phyloP scores from a whole-genome alignment of 2,797 vertebrate species.

The Semotilus atromaculatus region DNA sequence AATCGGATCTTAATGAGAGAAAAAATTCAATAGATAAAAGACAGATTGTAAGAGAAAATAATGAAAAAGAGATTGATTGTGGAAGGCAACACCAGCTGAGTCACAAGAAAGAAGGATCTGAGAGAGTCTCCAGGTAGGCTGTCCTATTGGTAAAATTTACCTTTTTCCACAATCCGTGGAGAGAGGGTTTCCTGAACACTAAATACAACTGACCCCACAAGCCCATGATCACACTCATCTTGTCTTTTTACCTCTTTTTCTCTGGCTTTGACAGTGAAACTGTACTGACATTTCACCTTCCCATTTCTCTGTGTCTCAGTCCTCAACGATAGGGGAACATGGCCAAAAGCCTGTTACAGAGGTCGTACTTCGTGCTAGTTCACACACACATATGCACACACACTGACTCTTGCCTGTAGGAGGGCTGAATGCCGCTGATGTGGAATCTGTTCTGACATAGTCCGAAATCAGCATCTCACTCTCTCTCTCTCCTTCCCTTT shows the following conservation, averaged over 20 bases:
- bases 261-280: conserved; percentile 34
- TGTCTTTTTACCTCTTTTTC: conserved; percentile 53
- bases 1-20: conserved; percentile 37
- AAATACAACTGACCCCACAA: conserved; percentile 2
- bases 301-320: conserved; percentile 52
- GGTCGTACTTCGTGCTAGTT: conserved; percentile 54
- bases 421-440: conserved; percentile 69
- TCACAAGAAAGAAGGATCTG: not conserved
- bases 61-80: conserved; percentile 55
- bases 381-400: conserved; percentile 55
- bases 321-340: conserved; percentile 41
- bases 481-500: conserved; percentile 36
- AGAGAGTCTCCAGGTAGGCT: not conserved
- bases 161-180: not conserved
- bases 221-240: conserved; percentile 34
- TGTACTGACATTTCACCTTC: conserved; percentile 46
- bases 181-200: not conserved
- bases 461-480: conserved; percentile 65
- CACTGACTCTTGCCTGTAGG: conserved; percentile 58
- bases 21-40: conserved; percentile 58
- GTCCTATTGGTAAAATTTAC: conserved; percentile 18
- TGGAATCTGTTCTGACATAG: conserved; percentile 68
- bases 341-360: conserved; percentile 58
- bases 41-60: conserved; percentile 65
- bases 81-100: conserved; percentile 45